Conservation (phyloP, 2,888 invertebrate genomes). For the Polia nebulosa region DNA sequence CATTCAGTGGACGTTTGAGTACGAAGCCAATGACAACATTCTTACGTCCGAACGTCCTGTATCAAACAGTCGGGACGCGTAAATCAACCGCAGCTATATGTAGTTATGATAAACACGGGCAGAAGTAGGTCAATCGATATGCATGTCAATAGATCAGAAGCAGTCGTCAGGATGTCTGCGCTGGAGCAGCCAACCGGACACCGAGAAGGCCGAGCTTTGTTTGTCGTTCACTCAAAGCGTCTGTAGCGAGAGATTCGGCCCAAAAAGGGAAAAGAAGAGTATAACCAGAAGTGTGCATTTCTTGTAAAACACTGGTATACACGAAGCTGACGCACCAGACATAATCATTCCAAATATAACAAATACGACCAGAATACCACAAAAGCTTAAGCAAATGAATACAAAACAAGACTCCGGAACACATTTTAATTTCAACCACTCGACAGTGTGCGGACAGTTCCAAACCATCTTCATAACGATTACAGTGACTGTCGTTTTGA, state of each 20-base stretch:
- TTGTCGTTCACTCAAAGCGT: constrained; percentile 27
- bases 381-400: constrained; percentile 38
- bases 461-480: constrained; percentile 25
- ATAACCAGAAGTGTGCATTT: constrained; percentile 10
- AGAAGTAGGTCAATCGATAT: constrained; percentile 68
- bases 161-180: constrained; percentile 56
- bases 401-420: constrained; percentile 23
- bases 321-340: neutral
- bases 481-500: constrained; percentile 54
- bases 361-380: constrained; percentile 19
- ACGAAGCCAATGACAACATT: constrained; percentile 72
- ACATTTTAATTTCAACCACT: constrained; percentile 44
- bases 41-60: constrained; percentile 54
- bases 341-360: constrained; percentile 23
- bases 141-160: constrained; percentile 67
- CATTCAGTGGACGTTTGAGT: constrained; percentile 66
- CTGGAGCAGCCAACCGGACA: constrained; percentile 68
- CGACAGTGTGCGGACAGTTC: constrained; percentile 4
- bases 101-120: constrained; percentile 22
- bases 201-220: constrained; percentile 39
- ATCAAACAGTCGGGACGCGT: constrained; percentile 32
- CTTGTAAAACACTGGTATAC: neutral
- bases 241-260: constrained; percentile 23
- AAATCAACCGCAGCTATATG: constrained; percentile 41
- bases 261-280: constrained; percentile 19